Conservation (phyloP, 2,113 vertebrate genomes). For the Pseudopipra pipra region DNA sequence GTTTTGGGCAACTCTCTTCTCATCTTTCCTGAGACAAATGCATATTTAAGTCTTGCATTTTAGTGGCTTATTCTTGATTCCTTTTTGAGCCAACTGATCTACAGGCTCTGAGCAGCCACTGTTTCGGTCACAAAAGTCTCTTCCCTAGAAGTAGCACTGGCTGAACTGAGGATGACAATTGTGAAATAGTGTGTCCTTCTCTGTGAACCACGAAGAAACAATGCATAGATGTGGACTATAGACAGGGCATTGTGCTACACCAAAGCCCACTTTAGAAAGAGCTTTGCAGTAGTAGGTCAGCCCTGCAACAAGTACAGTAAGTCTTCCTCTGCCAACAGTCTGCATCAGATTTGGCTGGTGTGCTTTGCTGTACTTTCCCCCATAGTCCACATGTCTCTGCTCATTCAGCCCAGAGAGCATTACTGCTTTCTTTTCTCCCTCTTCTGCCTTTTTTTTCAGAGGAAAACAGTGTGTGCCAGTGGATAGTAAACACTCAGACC, state of each 20-base stretch:
- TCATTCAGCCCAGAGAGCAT: not conserved
- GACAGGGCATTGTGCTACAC: not conserved
- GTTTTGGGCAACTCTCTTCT: not conserved
- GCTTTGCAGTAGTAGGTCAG: not conserved
- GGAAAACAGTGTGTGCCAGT: not conserved
- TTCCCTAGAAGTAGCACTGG: not conserved
- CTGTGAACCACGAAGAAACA: not conserved
- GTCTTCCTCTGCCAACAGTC: not conserved
- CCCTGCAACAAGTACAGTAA: not conserved
- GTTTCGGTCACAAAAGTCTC: not conserved
- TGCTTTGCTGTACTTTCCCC: not conserved
- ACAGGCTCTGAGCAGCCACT: not conserved
- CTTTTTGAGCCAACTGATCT: not conserved
- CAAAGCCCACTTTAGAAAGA: not conserved
- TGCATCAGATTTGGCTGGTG: not conserved
- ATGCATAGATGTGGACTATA: too few relatives aligned
- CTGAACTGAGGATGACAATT: not conserved
- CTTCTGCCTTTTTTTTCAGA: not conserved
- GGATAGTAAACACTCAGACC: not conserved
- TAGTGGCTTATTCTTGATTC: not conserved
- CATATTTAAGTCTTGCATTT: not conserved
- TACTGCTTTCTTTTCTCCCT: not conserved
- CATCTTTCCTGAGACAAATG: not conserved
- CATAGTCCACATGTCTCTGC: not conserved
- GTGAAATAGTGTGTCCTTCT: not conserved